Base-by-base conservation (phyloP, 2,113 vertebrate genomes). In the Bubalus kerabau region DNA sequence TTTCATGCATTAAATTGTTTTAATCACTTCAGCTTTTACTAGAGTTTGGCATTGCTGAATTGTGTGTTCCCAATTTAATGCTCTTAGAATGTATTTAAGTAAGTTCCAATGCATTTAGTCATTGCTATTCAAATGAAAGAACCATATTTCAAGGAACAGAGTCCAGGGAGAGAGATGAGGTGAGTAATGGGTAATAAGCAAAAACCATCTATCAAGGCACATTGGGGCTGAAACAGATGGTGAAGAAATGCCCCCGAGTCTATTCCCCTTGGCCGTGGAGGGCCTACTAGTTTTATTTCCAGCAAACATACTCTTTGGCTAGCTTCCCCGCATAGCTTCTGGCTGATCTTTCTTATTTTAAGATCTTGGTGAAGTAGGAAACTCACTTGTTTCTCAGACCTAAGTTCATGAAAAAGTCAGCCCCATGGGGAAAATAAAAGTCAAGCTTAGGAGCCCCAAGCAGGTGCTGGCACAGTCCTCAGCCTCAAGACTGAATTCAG, bases 31-130 rank as follows among this genome's bases (percentile, higher is more conserved):
- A 98, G 95, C 97, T 99, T 98, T 98, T 98, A 98, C 98, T 98
- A 95, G 97, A 99, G 98, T 98, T 98, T 98, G 98, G 99, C 98
- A 90, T 94, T 88, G 92, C 97, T 95, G 97, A 96, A 97, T 97
- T 98, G 98, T 92, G 83, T 99, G 98, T 99, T 99, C 98, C 97
- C 98, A 97, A 98, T 99, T 99, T 99, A 98, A 98, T 98, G 97
- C 96, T 97, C 98, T 98, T 97, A 98, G 97, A 99, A 98, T 95
- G 97, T 98, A 98, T 98, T 98, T 98, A 98, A 98, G 97, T 98
- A 96, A 92, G 98, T 99, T 99, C 98, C 98, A 98, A 98, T 96
- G 96, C 96, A 98, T 96, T 99, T 98, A 99, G 98, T 99, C 98
- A 99, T 95, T 96, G 96, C 97, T 97, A 93, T 95, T 98, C 98